Percentiles rank a stretch among this genome's conserved stretches.
These are phyloP conservation scores for Drosophila carrolli DNA, from an alignment of 1,140 invertebrate genomes.

Conservation along the genomic window DNA sequence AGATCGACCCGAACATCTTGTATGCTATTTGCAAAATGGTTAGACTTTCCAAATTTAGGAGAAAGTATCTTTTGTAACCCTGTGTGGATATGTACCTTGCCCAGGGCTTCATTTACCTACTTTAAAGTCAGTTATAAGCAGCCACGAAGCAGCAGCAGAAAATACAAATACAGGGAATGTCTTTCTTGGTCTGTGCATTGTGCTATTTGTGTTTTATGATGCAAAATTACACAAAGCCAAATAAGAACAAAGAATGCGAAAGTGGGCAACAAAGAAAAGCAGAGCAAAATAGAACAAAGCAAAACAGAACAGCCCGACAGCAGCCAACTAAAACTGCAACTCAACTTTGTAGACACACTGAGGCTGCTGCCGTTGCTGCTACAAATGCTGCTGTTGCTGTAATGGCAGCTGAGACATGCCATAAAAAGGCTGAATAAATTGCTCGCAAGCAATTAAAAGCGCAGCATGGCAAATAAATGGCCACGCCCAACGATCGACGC, in stretches of 20 bases:
- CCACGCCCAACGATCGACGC: constrained; percentile 67
- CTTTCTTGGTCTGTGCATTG: constrained; percentile 42
- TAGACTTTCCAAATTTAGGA: too few species aligned
- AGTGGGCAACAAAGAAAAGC: constrained; percentile 38
- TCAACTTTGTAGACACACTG: constrained; percentile 76
- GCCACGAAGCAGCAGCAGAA: constrained; percentile 32
- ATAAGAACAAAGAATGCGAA: constrained; percentile 64
- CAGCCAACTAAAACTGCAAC: constrained; percentile 73
- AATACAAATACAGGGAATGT: constrained; percentile 22
- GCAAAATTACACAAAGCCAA: constrained; percentile 71
- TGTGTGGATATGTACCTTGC: not conserved
- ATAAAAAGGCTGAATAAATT: constrained; percentile 67
- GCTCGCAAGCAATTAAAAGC: constrained; percentile 75
- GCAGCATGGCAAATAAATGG: constrained; percentile 75
- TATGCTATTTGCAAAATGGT: too few species aligned
- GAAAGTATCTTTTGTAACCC: too few species aligned
- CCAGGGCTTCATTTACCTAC: constrained; percentile 22
- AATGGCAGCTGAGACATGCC: constrained; percentile 47
- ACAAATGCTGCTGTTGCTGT: constrained; percentile 9
- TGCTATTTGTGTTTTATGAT: constrained; percentile 49
- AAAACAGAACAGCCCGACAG: constrained; percentile 23
- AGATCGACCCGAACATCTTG: too few species aligned
- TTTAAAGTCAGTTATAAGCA: constrained; percentile 43
- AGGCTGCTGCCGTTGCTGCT: constrained; percentile 33
- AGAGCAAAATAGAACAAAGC: constrained; percentile 40